Base-by-base conservation (phyloP, 2,797 vertebrate species). In the Centropyge bicolor region DNA sequence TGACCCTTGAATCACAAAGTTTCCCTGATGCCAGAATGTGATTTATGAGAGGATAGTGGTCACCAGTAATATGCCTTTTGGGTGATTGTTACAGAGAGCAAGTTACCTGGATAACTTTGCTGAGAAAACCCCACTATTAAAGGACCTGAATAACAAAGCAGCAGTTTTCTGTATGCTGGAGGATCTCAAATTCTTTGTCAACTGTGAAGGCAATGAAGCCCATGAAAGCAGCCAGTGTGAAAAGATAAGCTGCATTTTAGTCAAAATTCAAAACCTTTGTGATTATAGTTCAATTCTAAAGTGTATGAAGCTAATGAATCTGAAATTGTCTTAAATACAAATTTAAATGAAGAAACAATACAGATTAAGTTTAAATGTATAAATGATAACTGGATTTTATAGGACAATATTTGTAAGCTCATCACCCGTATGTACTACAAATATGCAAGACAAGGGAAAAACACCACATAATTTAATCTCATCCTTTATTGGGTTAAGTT, bases 401-500 rank as follows among this genome's bases (percentile, higher is more conserved):
- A 14, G 13, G 17, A 0, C 7, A 61, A 49, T 19, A 19, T 38
- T 52, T 63, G 2, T 10, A 59, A 45, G 51, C 16, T 8, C 49
- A 41, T 41, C 8, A 40, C 45, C 62, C 10, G 19, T 22, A 41
- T 2, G 49, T 6, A 11, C 38, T 0, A 64, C 1, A 63, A 41
- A 52, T 35, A 5, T 46, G 27, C n/a, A 56, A 45, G 73, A 69
- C 7, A 8, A 46, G 31, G 16, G n/a, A 2, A 16, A 66, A 24
- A 66, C 40, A 62, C 11, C 2, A 17, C 14, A 24, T 14, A 2
- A 13, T 63, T 49, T 67, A 41, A 59, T 62, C 10, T 73, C 10
- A 73, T 36, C 22, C 71, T 89, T 89, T 86, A 91, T 88, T 88
- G 4, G 2, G 8, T 78, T 54, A 59, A 1, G 43, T 38, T 73